Conservation (phyloP, 2,888 invertebrate genomes). For the Meandrusa payeni region DNA sequence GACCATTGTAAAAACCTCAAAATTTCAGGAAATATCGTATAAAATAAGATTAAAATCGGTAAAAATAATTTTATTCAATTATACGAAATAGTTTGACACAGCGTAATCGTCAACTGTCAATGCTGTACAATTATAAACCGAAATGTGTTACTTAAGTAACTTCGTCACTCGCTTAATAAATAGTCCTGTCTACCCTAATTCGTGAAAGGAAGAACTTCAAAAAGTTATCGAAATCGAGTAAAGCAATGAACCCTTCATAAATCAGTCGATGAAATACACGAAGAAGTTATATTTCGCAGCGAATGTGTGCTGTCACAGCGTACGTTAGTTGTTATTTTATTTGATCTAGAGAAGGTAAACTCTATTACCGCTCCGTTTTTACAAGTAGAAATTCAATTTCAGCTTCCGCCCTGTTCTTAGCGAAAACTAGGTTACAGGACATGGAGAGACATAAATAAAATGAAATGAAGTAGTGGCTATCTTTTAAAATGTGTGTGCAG, state of each 20-base stretch:
- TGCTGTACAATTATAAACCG: no score
- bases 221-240: constrained; percentile 16
- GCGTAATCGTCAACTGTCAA: no score
- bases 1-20: no score
- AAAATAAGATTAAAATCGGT: no score
- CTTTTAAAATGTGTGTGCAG: constrained; percentile 17
- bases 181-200: no score
- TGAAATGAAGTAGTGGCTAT: constrained; percentile 31
- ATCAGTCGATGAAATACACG: constrained; percentile 23
- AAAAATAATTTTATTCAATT: no score
- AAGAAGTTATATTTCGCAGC: constrained; percentile 29
- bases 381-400: constrained; percentile 72
- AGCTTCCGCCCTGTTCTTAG: constrained; percentile 56
- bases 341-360: constrained; percentile 70
- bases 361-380: constrained; percentile 73
- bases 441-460: constrained; percentile 52
- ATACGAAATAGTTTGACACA: no score
- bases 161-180: no score
- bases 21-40: no score
- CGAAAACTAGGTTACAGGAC: constrained; percentile 62
- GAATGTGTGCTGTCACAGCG: constrained; percentile 45
- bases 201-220: no score
- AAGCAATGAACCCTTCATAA: constrained; percentile 12
- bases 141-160: no score
- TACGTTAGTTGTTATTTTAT: constrained; percentile 64